phyloP scores from a whole-genome alignment of 2,113 vertebrate genomes.

The Ifrita kowaldi region DNA sequence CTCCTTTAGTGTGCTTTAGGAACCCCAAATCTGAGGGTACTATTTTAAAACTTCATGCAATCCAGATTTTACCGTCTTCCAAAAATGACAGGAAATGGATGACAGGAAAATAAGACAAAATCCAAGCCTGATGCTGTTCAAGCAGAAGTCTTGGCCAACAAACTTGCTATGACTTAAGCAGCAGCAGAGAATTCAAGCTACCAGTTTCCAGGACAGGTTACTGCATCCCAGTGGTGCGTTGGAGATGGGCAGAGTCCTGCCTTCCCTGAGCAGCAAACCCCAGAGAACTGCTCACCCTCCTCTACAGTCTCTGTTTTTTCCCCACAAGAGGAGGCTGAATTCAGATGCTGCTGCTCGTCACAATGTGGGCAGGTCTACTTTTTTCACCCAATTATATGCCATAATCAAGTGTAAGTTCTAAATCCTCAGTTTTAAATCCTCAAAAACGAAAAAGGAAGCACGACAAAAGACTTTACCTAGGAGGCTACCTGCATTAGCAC shows the following conservation, averaged over 20 bases:
- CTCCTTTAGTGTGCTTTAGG: neutral
- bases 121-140: neutral
- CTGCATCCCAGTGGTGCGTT: neutral
- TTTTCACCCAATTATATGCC: neutral
- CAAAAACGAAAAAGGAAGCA: neutral
- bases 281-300: neutral
- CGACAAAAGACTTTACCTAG: neutral
- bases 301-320: neutral
- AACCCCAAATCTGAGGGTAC: neutral
- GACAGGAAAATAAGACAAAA: neutral
- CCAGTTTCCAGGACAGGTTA: neutral
- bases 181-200: neutral
- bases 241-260: rapidly evolving
- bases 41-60: neutral
- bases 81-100: neutral
- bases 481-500: neutral
- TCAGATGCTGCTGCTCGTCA: neutral
- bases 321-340: neutral
- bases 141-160: neutral
- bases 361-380: neutral
- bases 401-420: neutral
- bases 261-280: neutral
- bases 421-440: neutral
- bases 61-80: neutral
- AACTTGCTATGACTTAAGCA: neutral